Evolutionary conservation across 1,140 invertebrate genomes (phyloP).

Genomic region (Bombus terrestris): DNA sequence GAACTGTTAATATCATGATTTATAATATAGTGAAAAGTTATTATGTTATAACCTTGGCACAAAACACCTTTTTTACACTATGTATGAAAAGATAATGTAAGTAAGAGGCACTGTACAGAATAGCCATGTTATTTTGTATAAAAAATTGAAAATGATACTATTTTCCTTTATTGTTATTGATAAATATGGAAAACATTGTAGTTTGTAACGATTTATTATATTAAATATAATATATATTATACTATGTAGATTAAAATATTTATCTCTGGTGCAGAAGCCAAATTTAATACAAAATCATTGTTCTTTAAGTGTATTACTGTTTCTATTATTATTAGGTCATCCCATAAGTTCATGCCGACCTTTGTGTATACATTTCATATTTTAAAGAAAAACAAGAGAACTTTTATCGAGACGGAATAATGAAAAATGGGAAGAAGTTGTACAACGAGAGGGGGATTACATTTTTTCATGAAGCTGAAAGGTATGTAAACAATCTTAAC

Average conservation of each 20-base stretch:
- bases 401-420: too few relatives aligned
- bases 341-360: too few relatives aligned
- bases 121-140: slow-evolving; percentile 9
- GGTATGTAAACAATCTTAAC: too few relatives aligned
- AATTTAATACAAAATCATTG: slow-evolving; percentile 1
- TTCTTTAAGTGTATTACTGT: not conserved
- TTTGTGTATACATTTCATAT: too few relatives aligned
- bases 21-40: slow-evolving; percentile 2
- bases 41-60: not conserved
- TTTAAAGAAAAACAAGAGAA: too few relatives aligned
- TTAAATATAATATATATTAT: not conserved
- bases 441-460: too few relatives aligned
- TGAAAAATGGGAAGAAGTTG: too few relatives aligned
- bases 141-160: not conserved
- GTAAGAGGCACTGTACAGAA: slow-evolving; percentile 14
- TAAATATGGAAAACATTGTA: not conserved
- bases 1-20: not conserved
- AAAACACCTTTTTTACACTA: slow-evolving; percentile 3
- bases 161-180: slow-evolving; percentile 2
- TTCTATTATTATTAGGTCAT: not conserved
- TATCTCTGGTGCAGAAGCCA: not conserved
- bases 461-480: too few relatives aligned
- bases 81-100: slow-evolving; percentile 7
- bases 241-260: slow-evolving; percentile 5
- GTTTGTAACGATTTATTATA: not conserved